Evolutionary conservation across 2,113 vertebrate species (phyloP), one percentile per base, ranked within the genome.

Genomic region (Chaetodon auriga): DNA sequence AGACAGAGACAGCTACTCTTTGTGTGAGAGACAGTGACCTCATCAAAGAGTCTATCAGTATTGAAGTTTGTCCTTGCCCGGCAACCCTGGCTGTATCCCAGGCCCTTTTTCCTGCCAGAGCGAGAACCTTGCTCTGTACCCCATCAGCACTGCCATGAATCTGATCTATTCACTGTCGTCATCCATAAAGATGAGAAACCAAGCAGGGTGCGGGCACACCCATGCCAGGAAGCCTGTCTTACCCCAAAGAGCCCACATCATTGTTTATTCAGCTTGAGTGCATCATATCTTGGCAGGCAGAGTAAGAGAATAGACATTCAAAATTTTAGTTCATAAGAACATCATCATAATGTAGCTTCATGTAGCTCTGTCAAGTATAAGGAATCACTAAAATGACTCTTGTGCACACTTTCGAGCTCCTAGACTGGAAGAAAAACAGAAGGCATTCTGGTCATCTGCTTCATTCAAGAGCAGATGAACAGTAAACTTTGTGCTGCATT

Each of bases 181-280:
- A 86, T 48, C 82, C 68, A 81, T 80, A 85, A 84, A 88, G 90
- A 92, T 92, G 90, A 93, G 81, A 86, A 88, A 68, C 84, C 80
- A 73, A 86, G 83, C 66, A 81, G 86, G 81, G 77, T 19, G 65
- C 41, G 30, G 89, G 82, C 87, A 89, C 86, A 78, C 88, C 87
- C 88, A 74, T 90, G 92, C 93, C 94, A 95, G 91, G 89, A 91
- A 85, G 80, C 84, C 89, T 48, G 87, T 83, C 89, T 85, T 72
- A 84, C 82, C 87, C 91, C 92, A 91, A 81, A 89, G 89, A 91
- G 75, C 68, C 88, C 82, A 84, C 92, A 92, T 91, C 86, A 87
- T 90, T 95, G 93, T 94, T 93, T 95, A 92, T 94, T 94, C 93
- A 94, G 92, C 92, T 93, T 92, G 88, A 93, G 78, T 68, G 82